Conservation (phyloP, 1,140 invertebrate genomes). For the Megalopta genalis region DNA sequence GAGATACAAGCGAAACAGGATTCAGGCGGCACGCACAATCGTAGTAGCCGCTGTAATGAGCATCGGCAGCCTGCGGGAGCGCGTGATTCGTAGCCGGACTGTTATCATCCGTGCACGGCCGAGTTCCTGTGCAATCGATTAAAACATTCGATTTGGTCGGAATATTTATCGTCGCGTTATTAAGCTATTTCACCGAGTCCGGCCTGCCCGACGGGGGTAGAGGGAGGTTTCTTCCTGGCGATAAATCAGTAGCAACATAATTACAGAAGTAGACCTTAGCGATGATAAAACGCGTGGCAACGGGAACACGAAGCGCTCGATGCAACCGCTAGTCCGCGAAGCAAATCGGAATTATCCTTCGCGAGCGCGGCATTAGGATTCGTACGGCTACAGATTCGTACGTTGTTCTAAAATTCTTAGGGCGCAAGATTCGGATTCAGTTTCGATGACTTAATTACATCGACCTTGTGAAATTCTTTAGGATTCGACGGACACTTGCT, state of each 20-base stretch:
- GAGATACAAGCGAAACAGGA: slow-evolving; percentile 18
- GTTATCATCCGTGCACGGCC: slow-evolving; percentile 19
- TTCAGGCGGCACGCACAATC: slow-evolving; percentile 24
- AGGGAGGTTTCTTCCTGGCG: slow-evolving; percentile 24
- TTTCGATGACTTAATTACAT: no score
- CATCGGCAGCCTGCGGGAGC: slow-evolving; percentile 36
- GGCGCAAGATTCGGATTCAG: no score
- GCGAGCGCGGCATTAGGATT: background rate
- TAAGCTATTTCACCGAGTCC: slow-evolving; percentile 34
- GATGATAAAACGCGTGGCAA: slow-evolving; percentile 21
- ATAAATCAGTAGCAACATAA: slow-evolving; percentile 40
- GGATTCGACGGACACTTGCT: no score
- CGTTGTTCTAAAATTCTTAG: no score
- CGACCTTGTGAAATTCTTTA: no score
- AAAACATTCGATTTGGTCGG: slow-evolving; percentile 37
- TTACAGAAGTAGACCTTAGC: slow-evolving; percentile 27
- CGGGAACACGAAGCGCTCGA: background rate
- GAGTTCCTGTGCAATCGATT: slow-evolving; percentile 46
- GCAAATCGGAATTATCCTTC: background rate
- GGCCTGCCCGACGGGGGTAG: slow-evolving; percentile 8
- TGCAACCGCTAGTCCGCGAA: background rate
- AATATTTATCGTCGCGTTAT: slow-evolving; percentile 45
- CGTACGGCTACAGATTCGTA: no score
- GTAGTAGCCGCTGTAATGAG: slow-evolving; percentile 44
- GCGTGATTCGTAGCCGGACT: slow-evolving; percentile 41